phyloP scores from a whole-genome alignment of 2,113 vertebrate genomes.

The Tapirus terrestris region DNA sequence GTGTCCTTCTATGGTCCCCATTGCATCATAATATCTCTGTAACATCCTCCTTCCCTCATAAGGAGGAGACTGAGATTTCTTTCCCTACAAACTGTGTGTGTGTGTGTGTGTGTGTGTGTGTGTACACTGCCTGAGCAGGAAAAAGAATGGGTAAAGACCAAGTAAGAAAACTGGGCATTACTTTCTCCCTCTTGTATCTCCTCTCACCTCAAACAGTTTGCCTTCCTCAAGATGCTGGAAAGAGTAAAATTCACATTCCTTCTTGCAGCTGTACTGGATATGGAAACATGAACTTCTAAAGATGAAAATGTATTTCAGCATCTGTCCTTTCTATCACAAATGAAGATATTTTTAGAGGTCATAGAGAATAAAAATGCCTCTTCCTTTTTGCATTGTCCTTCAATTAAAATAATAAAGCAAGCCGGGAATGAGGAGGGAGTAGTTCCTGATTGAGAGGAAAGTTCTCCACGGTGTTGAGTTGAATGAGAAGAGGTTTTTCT shows the following conservation, averaged over 20 bases:
- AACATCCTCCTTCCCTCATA: background rate
- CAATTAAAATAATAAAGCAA: background rate
- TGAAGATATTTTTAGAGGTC: conserved; percentile 3
- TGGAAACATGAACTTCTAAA: background rate
- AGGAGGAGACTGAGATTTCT: background rate
- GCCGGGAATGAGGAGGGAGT: background rate
- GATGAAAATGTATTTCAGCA: background rate
- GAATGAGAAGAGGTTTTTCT: background rate
- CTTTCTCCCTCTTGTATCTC: background rate
- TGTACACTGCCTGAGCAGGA: background rate
- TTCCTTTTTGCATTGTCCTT: background rate
- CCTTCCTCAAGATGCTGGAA: background rate
- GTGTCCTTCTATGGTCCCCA: background rate
- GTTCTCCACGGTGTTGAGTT: background rate
- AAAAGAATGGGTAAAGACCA: background rate
- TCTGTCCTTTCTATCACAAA: background rate
- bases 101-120: background rate
- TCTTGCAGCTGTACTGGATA: background rate
- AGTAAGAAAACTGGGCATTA: background rate
- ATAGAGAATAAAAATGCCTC: background rate
- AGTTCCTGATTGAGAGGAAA: background rate
- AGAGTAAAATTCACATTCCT: background rate
- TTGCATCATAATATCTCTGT: conserved; percentile 71
- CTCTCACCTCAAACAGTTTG: background rate
- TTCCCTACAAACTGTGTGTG: background rate